phyloP scores from a whole-genome alignment of 2,888 invertebrate genomes.

The Cactoblastis cactorum region DNA sequence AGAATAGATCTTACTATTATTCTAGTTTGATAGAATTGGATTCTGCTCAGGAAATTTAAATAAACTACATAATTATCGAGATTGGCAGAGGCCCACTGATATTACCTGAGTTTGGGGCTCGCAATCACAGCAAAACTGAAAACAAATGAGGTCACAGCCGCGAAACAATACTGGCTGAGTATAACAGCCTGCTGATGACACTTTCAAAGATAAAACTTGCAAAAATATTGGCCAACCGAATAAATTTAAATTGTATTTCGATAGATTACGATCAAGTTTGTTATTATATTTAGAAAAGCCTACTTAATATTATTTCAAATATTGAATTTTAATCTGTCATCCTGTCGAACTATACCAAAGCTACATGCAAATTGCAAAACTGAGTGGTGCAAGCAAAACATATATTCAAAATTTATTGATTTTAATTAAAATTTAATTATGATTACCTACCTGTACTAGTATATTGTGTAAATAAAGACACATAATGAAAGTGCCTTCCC shows the following conservation, averaged over 20 bases:
- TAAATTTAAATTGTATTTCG: slow-evolving; percentile 5
- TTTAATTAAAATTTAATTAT: too few species aligned
- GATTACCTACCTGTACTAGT: too few species aligned
- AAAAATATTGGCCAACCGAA: slow-evolving; percentile 11
- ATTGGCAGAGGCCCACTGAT: slow-evolving; percentile 20
- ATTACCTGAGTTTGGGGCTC: slow-evolving; percentile 49
- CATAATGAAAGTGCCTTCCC: too few species aligned
- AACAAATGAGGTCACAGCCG: slow-evolving; percentile 45
- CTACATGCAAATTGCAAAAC: neutral
- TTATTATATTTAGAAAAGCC: neutral
- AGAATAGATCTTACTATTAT: neutral
- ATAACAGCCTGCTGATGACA: neutral
- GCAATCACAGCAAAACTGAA: slow-evolving; percentile 36
- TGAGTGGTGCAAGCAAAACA: neutral
- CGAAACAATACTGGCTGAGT: slow-evolving; percentile 36
- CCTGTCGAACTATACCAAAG: neutral
- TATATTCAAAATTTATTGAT: neutral
- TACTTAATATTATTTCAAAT: neutral
- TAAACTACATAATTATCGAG: neutral
- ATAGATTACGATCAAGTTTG: slow-evolving; percentile 4
- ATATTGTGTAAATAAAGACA: too few species aligned
- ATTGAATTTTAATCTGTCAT: neutral
- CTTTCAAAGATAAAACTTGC: slow-evolving; percentile 6
- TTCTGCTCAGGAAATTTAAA: neutral
- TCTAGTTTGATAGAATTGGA: neutral